phyloP scores from a whole-genome alignment of 2,888 invertebrate species.

The Notodonta ziczac region DNA sequence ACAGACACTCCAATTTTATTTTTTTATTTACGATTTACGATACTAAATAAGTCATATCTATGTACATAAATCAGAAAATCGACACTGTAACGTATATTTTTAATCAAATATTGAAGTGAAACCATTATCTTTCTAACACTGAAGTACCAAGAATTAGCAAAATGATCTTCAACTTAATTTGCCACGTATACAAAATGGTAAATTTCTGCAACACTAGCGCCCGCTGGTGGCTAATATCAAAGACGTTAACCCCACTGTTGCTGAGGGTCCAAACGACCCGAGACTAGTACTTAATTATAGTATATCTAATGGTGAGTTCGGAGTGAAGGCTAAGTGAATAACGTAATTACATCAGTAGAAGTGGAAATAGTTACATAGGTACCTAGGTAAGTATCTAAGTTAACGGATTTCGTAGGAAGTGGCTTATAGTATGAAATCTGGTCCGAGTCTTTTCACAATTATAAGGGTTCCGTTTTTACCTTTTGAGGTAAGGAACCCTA shows the following conservation, averaged over 20 bases:
- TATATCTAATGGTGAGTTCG: neutral
- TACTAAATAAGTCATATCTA: too few species aligned
- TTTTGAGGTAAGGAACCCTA: too few species aligned
- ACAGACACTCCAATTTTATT: too few species aligned
- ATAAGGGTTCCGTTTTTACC: too few species aligned
- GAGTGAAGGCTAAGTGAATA: neutral
- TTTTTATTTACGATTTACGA: too few species aligned
- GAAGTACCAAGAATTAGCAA: neutral
- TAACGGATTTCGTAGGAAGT: neutral
- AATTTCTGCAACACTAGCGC: neutral
- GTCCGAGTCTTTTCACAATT: too few species aligned
- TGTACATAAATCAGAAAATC: too few species aligned
- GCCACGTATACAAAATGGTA: neutral
- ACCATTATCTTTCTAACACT: neutral
- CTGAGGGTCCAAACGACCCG: neutral
- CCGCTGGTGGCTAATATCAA: neutral
- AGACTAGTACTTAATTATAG: neutral
- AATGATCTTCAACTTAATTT: neutral
- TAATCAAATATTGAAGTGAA: neutral
- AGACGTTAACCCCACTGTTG: neutral
- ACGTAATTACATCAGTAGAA: neutral
- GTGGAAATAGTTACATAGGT: too few species aligned
- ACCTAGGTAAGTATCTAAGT: too few species aligned
- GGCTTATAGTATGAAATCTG: too few species aligned
- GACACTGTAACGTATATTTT: too few species aligned